Percentiles rank a stretch among this genome's conserved stretches.
Evolutionary conservation across 2,797 vertebrate species (phyloP).

Genomic region (Synanceia verrucosa): DNA sequence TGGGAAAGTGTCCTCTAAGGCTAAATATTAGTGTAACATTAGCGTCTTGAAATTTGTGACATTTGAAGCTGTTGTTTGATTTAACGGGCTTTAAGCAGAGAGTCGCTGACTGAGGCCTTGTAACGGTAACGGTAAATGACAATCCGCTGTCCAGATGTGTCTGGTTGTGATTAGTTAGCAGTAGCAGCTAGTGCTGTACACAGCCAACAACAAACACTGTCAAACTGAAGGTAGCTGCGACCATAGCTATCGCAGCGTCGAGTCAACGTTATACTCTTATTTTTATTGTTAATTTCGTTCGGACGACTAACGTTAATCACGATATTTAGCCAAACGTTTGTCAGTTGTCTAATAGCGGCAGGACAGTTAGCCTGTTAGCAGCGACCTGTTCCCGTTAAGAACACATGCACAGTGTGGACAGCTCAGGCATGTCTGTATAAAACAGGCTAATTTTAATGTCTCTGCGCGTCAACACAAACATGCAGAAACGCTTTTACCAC

Average conservation of each 20-base stretch:
- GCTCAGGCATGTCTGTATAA: too few relatives aligned
- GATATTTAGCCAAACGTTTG: background rate
- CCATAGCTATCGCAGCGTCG: background rate
- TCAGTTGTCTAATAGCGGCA: background rate
- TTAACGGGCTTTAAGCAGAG: background rate
- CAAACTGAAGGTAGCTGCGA: background rate
- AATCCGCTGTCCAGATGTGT: background rate
- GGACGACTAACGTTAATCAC: background rate
- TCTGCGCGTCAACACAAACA: background rate
- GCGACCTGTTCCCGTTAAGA: background rate
- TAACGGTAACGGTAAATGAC: background rate
- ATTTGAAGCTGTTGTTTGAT: too few relatives aligned
- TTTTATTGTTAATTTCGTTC: background rate
- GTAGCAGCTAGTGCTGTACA: slow-evolving; percentile 26
- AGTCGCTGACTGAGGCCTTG: slow-evolving; percentile 41
- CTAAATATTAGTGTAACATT: background rate
- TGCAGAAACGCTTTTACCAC: too few relatives aligned
- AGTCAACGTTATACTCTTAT: fast-evolving
- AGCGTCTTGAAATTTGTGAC: background rate
- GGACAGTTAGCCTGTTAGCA: slow-evolving; percentile 44
- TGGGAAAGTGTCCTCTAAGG: background rate
- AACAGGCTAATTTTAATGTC: too few relatives aligned
- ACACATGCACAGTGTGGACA: background rate
- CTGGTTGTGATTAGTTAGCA: slow-evolving; percentile 38
- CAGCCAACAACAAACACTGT: background rate